Percentiles rank a stretch among this genome's conserved stretches.
Evolutionary conservation across 2,797 vertebrate species (phyloP).

Genomic region (Peromyscus nudipes): DNA sequence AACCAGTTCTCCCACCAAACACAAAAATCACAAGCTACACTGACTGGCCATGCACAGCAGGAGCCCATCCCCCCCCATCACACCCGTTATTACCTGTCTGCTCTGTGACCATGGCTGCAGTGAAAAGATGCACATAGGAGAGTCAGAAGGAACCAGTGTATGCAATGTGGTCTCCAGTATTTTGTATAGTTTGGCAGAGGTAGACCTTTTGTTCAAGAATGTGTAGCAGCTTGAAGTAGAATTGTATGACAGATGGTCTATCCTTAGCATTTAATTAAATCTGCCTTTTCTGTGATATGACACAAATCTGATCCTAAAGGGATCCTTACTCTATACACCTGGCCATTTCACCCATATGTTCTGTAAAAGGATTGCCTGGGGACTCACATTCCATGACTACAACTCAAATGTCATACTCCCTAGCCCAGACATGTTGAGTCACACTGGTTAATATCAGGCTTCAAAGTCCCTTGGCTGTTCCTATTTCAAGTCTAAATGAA

Average conservation of each 20-base stretch:
- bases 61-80: conserved; percentile 65
- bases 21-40: conserved; percentile 64
- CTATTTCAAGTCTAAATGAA: conserved; percentile 36
- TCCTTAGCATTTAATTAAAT: conserved; percentile 18
- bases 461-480: background rate
- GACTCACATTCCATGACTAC: background rate
- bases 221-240: conserved; percentile 32
- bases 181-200: conserved; percentile 28
- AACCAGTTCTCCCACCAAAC: conserved; percentile 66
- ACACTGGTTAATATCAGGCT: background rate
- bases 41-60: conserved; percentile 75
- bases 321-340: background rate
- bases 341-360: background rate
- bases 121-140: conserved; percentile 90
- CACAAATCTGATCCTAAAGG: conserved; percentile 23
- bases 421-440: background rate
- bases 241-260: background rate
- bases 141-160: conserved; percentile 69
- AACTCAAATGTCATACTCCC: conserved; percentile 9
- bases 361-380: background rate
- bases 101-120: conserved; percentile 97
- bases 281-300: conserved; percentile 45
- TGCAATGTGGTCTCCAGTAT: background rate
- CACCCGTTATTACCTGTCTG: conserved; percentile 95
- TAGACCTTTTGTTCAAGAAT: conserved; percentile 63